Evolutionary conservation across 2,888 invertebrate genomes (phyloP).

Genomic region (Dione juno): DNA sequence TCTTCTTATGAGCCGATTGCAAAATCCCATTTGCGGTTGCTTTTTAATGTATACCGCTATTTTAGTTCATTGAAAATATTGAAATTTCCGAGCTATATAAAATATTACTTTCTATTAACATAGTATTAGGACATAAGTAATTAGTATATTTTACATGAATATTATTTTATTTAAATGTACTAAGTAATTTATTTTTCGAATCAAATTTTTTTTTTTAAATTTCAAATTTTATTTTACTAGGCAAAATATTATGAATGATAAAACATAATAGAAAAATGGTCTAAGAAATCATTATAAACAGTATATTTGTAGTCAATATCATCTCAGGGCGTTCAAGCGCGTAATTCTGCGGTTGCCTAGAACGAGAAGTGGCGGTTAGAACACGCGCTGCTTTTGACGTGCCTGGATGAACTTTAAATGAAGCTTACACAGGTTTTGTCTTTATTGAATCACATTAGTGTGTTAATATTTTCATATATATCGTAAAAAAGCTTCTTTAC

Average conservation of each 20-base stretch:
- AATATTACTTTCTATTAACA: background rate
- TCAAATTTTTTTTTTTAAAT: no score
- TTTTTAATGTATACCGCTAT: slow-evolving; percentile 69
- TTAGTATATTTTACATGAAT: no score
- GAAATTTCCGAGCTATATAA: background rate
- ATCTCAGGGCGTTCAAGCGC: slow-evolving; percentile 76
- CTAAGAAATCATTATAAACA: background rate
- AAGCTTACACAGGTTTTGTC: slow-evolving; percentile 31
- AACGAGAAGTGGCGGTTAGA: slow-evolving; percentile 61
- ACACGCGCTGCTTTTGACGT: slow-evolving; percentile 63
- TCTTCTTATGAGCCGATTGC: slow-evolving; percentile 61
- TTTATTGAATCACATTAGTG: background rate
- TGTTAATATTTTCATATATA: background rate
- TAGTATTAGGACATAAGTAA: no score
- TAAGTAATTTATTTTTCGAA: no score
- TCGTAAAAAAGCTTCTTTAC: no score
- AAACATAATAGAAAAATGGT: background rate
- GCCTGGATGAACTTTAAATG: slow-evolving; percentile 48
- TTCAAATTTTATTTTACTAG: no score
- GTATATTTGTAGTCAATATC: slow-evolving; percentile 23
- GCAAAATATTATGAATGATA: no score
- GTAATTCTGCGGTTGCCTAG: slow-evolving; percentile 77
- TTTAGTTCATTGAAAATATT: slow-evolving; percentile 49
- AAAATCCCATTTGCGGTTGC: slow-evolving; percentile 78
- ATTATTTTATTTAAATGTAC: no score